A percentile compares a stretch with the other conserved stretches of the same genome.
Conservation (phyloP, 2,113 vertebrate genomes). For the Labrus mixtus region DNA sequence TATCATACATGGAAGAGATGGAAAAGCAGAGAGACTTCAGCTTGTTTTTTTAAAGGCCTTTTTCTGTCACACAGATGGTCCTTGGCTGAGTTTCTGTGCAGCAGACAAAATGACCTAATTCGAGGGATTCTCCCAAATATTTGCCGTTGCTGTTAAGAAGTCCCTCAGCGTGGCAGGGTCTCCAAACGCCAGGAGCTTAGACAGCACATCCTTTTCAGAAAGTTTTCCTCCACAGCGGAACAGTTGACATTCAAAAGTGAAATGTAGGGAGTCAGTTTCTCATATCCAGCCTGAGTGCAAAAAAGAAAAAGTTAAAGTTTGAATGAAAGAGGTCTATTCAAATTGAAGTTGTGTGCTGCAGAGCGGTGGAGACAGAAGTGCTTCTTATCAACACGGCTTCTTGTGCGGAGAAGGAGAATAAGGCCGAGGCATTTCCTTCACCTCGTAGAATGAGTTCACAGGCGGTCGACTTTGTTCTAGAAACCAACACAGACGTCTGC, state of each 20-base stretch:
- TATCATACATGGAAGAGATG: too few relatives aligned
- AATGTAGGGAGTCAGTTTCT: slow-evolving; percentile 38
- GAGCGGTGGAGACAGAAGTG: slow-evolving; percentile 2
- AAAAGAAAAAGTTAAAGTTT: slow-evolving; percentile 14
- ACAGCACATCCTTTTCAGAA: slow-evolving; percentile 1
- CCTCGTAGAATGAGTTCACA: slow-evolving; percentile 8
- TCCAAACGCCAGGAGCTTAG: not conserved
- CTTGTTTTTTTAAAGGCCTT: not conserved
- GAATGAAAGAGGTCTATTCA: slow-evolving; percentile 50
- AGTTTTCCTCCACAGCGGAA: slow-evolving; percentile 10
- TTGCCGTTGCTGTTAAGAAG: slow-evolving; percentile 5
- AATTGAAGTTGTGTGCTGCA: slow-evolving; percentile 19
- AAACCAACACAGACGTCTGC: slow-evolving; percentile 47
- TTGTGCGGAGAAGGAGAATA: slow-evolving; percentile 14
- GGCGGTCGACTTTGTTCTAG: slow-evolving; percentile 32
- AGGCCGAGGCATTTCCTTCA: slow-evolving; percentile 5
- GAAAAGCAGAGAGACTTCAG: accelerated
- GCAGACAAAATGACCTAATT: slow-evolving; percentile 1
- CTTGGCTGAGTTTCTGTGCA: not conserved
- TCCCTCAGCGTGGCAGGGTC: not conserved
- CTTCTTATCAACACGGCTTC: not conserved
- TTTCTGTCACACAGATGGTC: not conserved
- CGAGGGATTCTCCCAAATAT: slow-evolving; percentile 24
- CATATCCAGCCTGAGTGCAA: not conserved
- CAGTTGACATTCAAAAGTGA: slow-evolving; percentile 29